Base-by-base conservation (phyloP, 2,797 vertebrate genomes). In the Avahi laniger region DNA sequence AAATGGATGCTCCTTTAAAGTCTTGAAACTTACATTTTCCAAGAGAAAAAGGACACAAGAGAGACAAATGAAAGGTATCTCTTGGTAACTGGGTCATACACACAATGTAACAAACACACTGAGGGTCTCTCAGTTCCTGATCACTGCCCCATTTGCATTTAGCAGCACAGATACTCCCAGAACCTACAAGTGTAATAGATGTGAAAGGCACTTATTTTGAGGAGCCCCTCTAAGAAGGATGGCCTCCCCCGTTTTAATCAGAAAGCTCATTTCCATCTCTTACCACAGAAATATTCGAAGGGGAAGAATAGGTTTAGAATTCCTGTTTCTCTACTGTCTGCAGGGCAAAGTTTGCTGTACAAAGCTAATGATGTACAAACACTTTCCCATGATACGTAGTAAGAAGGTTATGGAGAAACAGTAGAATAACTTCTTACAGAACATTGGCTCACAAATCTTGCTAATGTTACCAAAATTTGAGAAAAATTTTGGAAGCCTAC, bases 1-100 rank as follows among this genome's bases (percentile, higher is more conserved):
- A 59, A 79, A 85, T 30, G 41, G 70, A 52, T 35, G 46, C 48
- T 54, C 63, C 57, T 35, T 33, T 76, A 33, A 78, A n/a, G 15
- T 63, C n/a, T 94, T 86, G 28, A 96, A 76, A 73, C 13, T 59
- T 35, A 76, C 18, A 33, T 90, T 90, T 94, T 87, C 57, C 59
- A 70, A 41, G 9, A 63, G 20, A 52, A 93, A 70, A 52, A 67
- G 38, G 41, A 73, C 30, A 38, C 12, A 48, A 78, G 22, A 82
- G 57, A 84, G 18, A 76, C 8, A 38, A 96, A 73, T 59, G 65
- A 73, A 83, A 26, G 17, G 1, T 35, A 57, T 46, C 26, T 72
- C 12, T n/a, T n/a, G 43, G 63, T 52, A 57, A 67, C 26, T 79
- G 38, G 28, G 67, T 7, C 4, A 41, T 43, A 54, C 1, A n/a